phyloP scores from a whole-genome alignment of 2,888 invertebrate species.

The Cinara cedri region DNA sequence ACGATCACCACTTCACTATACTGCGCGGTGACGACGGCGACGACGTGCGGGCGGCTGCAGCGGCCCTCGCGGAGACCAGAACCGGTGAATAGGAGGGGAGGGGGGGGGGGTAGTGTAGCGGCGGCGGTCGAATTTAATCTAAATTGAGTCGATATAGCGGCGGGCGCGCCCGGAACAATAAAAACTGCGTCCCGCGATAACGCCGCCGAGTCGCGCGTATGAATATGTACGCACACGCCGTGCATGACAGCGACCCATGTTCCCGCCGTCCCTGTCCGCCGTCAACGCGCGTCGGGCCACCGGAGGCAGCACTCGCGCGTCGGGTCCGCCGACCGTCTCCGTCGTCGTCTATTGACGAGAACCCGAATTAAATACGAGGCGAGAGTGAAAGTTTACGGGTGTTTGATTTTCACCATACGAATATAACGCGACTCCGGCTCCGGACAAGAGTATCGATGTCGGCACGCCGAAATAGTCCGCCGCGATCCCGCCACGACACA shows the following conservation, averaged over 20 bases:
- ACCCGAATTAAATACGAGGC: conserved; percentile 9
- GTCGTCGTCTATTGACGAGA: neutral
- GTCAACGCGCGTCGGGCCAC: too few relatives aligned
- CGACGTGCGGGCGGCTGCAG: neutral
- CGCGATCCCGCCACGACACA: too few relatives aligned
- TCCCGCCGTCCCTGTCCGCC: neutral
- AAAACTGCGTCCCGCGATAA: conserved; percentile 14
- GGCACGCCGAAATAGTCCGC: too few relatives aligned
- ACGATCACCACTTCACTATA: neutral
- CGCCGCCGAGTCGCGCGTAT: neutral
- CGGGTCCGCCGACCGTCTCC: neutral
- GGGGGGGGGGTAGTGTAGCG: neutral
- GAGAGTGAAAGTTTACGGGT: conserved; percentile 8
- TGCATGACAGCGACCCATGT: neutral
- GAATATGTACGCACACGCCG: neutral
- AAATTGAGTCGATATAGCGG: conserved; percentile 33
- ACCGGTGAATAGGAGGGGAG: too few relatives aligned
- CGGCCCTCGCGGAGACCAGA: neutral
- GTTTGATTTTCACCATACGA: conserved; percentile 28
- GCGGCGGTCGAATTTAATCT: conserved; percentile 48
- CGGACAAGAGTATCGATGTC: too few relatives aligned
- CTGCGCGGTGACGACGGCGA: neutral
- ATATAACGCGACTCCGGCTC: conserved; percentile 1
- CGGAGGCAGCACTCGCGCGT: too few relatives aligned
- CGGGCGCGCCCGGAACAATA: neutral